Percentiles rank a stretch among this genome's conserved stretches.
Evolutionary conservation across 2,888 invertebrate species (phyloP).

Genomic region (Geophilus truncorum): DNA sequence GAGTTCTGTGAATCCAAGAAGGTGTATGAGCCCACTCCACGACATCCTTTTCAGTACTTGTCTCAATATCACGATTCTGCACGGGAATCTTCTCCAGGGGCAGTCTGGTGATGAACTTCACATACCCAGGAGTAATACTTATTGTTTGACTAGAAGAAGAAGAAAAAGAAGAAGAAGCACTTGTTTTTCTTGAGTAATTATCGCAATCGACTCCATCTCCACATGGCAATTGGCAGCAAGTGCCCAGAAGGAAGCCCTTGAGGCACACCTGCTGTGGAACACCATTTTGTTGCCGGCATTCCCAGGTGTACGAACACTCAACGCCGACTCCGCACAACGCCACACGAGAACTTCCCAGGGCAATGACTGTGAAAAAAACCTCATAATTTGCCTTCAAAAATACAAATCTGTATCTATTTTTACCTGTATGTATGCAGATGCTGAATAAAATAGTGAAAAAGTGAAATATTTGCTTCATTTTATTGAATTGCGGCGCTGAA

Average conservation of each 20-base stretch:
- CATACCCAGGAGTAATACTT: neutral
- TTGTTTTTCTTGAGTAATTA: neutral
- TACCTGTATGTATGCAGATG: neutral
- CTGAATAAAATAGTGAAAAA: neutral
- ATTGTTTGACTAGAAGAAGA: neutral
- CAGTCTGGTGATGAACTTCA: neutral
- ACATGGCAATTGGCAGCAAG: slow-evolving; percentile 60
- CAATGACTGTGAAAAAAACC: neutral
- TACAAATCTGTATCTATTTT: no score
- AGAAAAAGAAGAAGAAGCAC: neutral
- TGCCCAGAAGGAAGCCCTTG: slow-evolving; percentile 85
- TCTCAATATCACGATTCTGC: neutral
- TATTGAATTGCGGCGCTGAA: neutral
- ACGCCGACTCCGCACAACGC: slow-evolving; percentile 56
- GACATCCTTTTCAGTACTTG: neutral
- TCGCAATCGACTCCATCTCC: neutral
- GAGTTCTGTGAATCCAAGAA: neutral
- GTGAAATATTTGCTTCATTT: neutral
- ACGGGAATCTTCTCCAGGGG: neutral
- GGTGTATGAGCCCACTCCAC: neutral
- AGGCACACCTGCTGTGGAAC: slow-evolving; percentile 83
- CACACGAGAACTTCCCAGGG: neutral
- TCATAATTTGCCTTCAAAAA: no score
- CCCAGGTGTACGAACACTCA: slow-evolving; percentile 90
- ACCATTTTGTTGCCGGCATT: slow-evolving; percentile 72